Evolutionary conservation across 2,888 invertebrate species (phyloP), one percentile per base, ranked within the genome.

Genomic region (Platynereis dumerilii): DNA sequence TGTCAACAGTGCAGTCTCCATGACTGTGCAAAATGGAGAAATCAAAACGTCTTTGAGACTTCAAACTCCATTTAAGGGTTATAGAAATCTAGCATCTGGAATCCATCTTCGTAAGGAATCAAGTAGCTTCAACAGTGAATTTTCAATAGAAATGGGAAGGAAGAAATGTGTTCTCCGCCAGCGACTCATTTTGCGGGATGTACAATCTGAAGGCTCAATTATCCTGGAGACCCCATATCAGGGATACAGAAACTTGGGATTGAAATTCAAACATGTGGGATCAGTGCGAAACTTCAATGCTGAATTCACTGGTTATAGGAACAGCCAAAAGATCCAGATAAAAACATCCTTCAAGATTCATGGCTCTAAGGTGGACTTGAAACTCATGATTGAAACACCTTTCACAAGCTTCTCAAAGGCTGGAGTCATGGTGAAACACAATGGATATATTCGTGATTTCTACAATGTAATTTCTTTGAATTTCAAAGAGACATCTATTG

Each of bases 391-490:
- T 42, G 42, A 42, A 17, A 10, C 42, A 42, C 42, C 10, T 17
- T 42, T 12, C 42, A 42, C 10, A 12, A 42, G 10, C 12, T 42
- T 12, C 42, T 10, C 10, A 42, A 17, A 17, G 17, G 17, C 17
- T 42, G 17, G 42, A 42, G 42, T 17, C 10, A 42, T 17, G 10
- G 10, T 42, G 12, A 42, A 42, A 17, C 42, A 42, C 10, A 17
- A 42, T 10, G 42, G 42, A 12, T 42, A 60, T 20, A 10, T 55
- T 27, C 63, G 15, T 12, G 62, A 61, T 48, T 69, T 69, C 60
- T 39, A 59, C 22, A 45, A 45, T 20, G 60, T 52, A 17, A 52
- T 45, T 28, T 27, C 60, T n/a, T n/a, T n/a, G n/a, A n/a, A n/a
- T n/a, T n/a, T n/a, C n/a, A n/a, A n/a, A n/a, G n/a, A n/a, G n/a